A percentile compares a stretch with the other conserved stretches of the same genome.
Conservation (phyloP, 2,113 vertebrate genomes). For the Phaethornis superciliosus region DNA sequence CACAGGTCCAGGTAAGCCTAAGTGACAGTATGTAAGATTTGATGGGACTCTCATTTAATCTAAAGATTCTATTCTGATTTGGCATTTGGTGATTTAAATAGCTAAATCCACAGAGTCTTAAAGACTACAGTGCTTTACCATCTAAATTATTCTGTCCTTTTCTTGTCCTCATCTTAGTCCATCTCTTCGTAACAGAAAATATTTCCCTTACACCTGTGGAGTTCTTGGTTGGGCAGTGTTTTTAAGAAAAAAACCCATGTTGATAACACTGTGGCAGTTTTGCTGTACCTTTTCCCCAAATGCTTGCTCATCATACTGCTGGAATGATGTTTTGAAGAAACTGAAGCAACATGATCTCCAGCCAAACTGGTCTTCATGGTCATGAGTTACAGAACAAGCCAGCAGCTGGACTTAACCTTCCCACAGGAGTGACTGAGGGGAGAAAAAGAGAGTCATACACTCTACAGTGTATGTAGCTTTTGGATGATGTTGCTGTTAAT, state of each 20-base stretch:
- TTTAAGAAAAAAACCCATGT: background rate
- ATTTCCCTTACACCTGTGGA: background rate
- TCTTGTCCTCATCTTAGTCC: background rate
- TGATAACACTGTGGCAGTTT: background rate
- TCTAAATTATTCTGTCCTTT: background rate
- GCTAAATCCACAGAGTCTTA: background rate
- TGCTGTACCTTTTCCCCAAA: background rate
- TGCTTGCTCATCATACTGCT: fast-evolving
- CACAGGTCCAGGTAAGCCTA: background rate
- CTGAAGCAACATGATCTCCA: background rate
- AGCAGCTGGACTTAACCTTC: background rate
- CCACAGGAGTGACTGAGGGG: background rate
- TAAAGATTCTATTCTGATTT: background rate
- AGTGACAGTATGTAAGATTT: background rate
- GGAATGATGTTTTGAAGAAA: background rate
- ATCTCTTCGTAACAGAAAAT: background rate
- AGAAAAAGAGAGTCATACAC: background rate
- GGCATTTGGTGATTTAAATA: background rate
- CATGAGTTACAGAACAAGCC: background rate
- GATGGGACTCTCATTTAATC: background rate
- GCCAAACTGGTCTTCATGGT: background rate
- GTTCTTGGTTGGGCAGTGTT: background rate
- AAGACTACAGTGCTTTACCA: background rate
- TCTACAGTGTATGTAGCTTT: background rate
- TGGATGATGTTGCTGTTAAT: background rate